Percentiles rank a stretch among this genome's conserved stretches.
Conservation (phyloP, 2,797 vertebrate genomes). For the Parotocinclus haroldoi region DNA sequence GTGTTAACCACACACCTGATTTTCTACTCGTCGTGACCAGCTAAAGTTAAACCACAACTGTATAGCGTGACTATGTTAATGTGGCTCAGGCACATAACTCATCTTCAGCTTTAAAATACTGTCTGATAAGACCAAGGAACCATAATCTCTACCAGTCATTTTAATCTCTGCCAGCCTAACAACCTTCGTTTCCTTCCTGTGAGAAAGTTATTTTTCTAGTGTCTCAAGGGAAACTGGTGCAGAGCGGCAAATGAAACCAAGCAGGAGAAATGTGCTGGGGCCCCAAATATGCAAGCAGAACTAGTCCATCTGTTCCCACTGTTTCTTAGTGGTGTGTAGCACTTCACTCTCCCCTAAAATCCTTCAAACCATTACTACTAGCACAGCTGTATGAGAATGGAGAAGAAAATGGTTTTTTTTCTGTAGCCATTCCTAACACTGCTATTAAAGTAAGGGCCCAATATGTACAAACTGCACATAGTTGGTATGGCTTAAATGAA, state of each 20-base stretch:
- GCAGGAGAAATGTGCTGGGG: slow-evolving; percentile 9
- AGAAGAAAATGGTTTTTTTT: slow-evolving; percentile 33
- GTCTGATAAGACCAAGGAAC: slow-evolving; percentile 30
- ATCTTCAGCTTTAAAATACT: slow-evolving; percentile 5
- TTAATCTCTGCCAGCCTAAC: slow-evolving; percentile 28
- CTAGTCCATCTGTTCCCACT: slow-evolving; percentile 46
- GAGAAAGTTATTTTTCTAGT: slow-evolving; percentile 17
- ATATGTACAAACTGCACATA: neutral
- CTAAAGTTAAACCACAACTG: neutral
- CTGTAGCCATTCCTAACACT: slow-evolving; percentile 5
- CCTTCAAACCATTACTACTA: slow-evolving; percentile 17
- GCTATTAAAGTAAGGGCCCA: slow-evolving; percentile 12
- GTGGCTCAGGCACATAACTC: neutral
- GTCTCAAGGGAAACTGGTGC: slow-evolving; percentile 24
- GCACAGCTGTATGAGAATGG: slow-evolving; percentile 32
- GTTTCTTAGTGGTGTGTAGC: slow-evolving; percentile 19
- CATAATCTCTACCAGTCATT: slow-evolving; percentile 38
- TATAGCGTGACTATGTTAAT: slow-evolving; percentile 17
- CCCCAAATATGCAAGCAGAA: slow-evolving; percentile 24
- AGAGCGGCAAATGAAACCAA: slow-evolving; percentile 5
- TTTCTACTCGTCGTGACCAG: no score
- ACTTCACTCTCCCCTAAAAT: slow-evolving; percentile 12
- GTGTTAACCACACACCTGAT: no score
- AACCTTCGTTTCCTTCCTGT: slow-evolving; percentile 39
- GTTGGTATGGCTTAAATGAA: neutral